Evolutionary conservation across 1,140 invertebrate species (phyloP).

Genomic region (Polypedilum pembai): DNA sequence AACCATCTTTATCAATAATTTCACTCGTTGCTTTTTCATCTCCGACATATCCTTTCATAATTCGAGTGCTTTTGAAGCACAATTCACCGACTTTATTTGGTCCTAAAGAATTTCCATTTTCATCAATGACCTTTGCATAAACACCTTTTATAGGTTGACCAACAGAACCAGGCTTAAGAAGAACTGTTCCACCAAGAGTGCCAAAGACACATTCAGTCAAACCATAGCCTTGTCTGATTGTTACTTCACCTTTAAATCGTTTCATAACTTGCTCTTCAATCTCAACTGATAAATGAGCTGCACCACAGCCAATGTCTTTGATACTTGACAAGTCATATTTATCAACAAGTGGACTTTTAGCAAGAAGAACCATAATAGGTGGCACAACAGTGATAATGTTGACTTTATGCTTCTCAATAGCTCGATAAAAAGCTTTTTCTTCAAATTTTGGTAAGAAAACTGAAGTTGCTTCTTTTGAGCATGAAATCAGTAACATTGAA

Average conservation of each 20-base stretch:
- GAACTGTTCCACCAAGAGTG: slow-evolving; percentile 41
- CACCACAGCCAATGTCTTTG: slow-evolving; percentile 51
- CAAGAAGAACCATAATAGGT: slow-evolving; percentile 55
- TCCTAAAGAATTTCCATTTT: slow-evolving; percentile 48
- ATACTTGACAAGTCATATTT: slow-evolving; percentile 55
- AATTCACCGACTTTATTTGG: slow-evolving; percentile 53
- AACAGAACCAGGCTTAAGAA: slow-evolving; percentile 46
- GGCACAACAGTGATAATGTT: slow-evolving; percentile 55
- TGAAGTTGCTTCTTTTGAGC: no score
- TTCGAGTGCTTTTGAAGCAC: slow-evolving; percentile 49
- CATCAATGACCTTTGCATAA: slow-evolving; percentile 50
- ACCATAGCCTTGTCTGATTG: slow-evolving; percentile 44
- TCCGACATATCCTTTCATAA: slow-evolving; percentile 59
- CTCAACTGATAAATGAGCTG: slow-evolving; percentile 45
- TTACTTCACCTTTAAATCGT: slow-evolving; percentile 43
- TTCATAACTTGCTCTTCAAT: slow-evolving; percentile 41
- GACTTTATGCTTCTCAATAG: slow-evolving; percentile 45
- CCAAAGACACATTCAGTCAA: slow-evolving; percentile 32
- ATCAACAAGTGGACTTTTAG: slow-evolving; percentile 53
- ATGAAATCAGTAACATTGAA: no score
- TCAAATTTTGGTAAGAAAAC: no score
- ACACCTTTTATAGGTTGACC: slow-evolving; percentile 50
- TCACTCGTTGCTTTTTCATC: slow-evolving; percentile 52
- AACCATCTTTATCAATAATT: slow-evolving; percentile 59
- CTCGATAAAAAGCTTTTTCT: no score